Percentiles rank a stretch among this genome's conserved stretches.
These are phyloP conservation scores for Hassar affinis DNA, from an alignment of 2,113 vertebrate genomes.

Conservation along the genomic window DNA sequence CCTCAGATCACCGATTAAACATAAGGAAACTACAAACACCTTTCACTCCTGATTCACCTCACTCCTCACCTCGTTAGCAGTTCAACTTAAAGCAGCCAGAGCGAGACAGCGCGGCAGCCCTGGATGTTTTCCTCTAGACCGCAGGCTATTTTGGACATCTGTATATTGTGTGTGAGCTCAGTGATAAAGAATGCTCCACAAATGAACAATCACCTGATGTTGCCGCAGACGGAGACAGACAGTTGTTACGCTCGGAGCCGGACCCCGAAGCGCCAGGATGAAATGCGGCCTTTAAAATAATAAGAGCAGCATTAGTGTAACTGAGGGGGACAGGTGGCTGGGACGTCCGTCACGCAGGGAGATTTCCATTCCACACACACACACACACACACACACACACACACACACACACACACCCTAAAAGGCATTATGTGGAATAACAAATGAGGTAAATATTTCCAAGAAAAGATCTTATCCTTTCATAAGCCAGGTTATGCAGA, in stretches of 20 bases:
- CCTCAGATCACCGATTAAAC: neutral
- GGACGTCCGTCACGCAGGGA: neutral
- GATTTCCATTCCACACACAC: conserved; percentile 1
- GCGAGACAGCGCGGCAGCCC: neutral
- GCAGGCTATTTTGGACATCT: conserved; percentile 29
- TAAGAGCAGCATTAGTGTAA: conserved; percentile 50
- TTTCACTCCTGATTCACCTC: neutral
- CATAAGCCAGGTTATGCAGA: neutral
- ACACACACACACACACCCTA: neutral
- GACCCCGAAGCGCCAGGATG: conserved; percentile 41
- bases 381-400: neutral
- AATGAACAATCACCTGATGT: conserved; percentile 47
- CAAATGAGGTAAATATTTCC: conserved; percentile 7
- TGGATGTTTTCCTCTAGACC: neutral
- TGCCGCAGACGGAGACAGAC: conserved; percentile 37
- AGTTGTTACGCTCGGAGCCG: conserved; percentile 21
- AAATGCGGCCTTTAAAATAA: conserved; percentile 61
- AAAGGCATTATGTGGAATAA: neutral
- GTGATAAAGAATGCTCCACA: conserved; percentile 41
- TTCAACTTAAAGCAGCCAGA: neutral
- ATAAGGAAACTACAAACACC: neutral
- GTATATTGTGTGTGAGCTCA: conserved; percentile 37
- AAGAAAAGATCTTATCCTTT: conserved; percentile 1
- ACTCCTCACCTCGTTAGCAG: conserved; percentile 21
- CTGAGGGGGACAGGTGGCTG: conserved; percentile 34